phyloP scores from a whole-genome alignment of 2,797 vertebrate species.

The Sebastes minor region DNA sequence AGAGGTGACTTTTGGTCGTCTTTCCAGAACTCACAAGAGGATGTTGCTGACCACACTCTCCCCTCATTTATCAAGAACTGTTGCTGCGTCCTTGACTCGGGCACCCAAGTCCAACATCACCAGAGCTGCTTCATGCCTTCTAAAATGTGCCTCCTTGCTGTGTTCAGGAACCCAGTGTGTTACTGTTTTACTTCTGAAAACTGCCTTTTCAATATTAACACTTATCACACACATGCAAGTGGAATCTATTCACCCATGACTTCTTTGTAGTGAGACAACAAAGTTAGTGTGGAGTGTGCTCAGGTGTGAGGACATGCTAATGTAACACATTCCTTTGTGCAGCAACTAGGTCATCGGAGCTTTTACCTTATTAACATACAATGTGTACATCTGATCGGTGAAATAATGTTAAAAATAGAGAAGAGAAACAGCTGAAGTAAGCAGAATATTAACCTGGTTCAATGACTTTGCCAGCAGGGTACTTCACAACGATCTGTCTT shows the following conservation, averaged over 20 bases:
- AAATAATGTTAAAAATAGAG: neutral
- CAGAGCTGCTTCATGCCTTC: neutral
- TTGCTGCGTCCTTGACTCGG: neutral
- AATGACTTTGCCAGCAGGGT: slow-evolving; percentile 97
- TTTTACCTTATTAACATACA: neutral
- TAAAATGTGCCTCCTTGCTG: neutral
- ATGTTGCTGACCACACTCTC: neutral
- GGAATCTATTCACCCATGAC: neutral
- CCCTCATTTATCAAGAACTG: neutral
- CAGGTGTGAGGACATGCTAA: neutral
- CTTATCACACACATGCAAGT: neutral
- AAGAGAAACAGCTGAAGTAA: neutral
- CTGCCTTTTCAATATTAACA: neutral
- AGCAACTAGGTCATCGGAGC: neutral
- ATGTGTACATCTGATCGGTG: neutral
- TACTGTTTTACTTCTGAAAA: neutral
- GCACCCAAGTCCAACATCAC: neutral
- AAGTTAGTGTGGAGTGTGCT: neutral
- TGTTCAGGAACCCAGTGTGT: neutral
- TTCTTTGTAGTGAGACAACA: neutral
- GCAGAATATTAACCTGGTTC: slow-evolving; percentile 88
- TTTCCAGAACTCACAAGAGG: neutral
- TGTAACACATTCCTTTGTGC: neutral
- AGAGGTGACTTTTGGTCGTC: neutral
- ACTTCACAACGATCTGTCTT: slow-evolving; percentile 96